These are phyloP conservation scores for Synchiropus splendidus DNA, from an alignment of 2,113 vertebrate genomes.

Conservation along the genomic window DNA sequence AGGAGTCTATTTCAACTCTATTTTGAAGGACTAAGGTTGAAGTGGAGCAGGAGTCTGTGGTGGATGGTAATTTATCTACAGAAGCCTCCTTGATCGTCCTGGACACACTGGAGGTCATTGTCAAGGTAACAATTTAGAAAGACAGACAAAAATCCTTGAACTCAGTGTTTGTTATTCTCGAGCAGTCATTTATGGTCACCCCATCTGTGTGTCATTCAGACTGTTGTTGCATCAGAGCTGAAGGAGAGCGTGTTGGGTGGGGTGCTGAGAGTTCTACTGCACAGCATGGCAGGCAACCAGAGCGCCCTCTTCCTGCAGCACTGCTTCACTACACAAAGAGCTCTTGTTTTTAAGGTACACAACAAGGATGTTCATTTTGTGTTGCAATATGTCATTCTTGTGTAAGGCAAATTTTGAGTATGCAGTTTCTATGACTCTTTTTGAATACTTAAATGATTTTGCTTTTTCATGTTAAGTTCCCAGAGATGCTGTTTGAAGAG, in stretches of 20 bases:
- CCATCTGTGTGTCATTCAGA: conserved; percentile 55
- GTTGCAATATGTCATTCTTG: not conserved
- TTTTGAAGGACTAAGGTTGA: conserved; percentile 76
- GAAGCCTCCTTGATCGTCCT: conserved; percentile 80
- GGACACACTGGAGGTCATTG: conserved; percentile 83
- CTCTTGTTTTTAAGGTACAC: conserved; percentile 81
- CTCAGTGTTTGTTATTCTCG: no score
- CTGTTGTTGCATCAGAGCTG: conserved; percentile 79
- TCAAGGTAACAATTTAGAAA: conserved; percentile 67
- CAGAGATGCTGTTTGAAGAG: conserved; percentile 89
- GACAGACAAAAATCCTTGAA: not conserved
- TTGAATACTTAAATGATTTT: no score
- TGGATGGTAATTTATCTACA: conserved; percentile 83
- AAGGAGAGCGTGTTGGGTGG: conserved; percentile 81
- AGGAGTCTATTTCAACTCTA: no score
- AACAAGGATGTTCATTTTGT: not conserved
- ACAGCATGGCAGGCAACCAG: conserved; percentile 81
- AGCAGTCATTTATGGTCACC: not conserved
- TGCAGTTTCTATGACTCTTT: no score
- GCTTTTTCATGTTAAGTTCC: conserved; percentile 66
- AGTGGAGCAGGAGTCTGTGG: conserved; percentile 80
- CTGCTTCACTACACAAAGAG: conserved; percentile 83
- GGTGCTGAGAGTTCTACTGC: conserved; percentile 78
- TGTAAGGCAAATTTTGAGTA: not conserved
- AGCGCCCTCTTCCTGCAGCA: conserved; percentile 84